Conservation (phyloP, 92 coral and sea anemone species). For the Siderastrea siderea region DNA sequence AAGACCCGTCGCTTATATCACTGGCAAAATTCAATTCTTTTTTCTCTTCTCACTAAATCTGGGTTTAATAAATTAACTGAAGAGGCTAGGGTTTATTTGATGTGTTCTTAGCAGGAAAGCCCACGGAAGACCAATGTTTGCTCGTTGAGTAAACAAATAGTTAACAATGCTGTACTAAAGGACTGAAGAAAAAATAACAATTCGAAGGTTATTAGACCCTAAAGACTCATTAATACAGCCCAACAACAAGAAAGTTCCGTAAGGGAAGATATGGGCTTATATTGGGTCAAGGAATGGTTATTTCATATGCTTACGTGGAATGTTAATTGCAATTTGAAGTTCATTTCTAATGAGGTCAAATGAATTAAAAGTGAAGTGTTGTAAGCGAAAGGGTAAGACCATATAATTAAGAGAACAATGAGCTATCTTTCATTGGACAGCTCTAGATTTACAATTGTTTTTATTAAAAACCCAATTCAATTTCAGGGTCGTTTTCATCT, state of each 20-base stretch:
- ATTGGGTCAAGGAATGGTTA: not conserved
- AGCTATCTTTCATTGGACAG: constrained; percentile 10
- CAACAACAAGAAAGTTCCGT: not conserved
- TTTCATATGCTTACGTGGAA: not conserved
- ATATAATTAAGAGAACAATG: constrained; percentile 28
- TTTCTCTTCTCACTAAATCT: not conserved
- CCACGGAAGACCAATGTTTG: constrained; percentile 13
- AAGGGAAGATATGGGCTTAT: not conserved
- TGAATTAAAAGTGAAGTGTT: not conserved
- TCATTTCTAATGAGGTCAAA: not conserved
- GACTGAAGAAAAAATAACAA: not conserved
- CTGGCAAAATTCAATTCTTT: not conserved
- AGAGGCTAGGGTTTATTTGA: not conserved
- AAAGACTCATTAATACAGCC: not conserved
- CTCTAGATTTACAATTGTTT: constrained; percentile 9
- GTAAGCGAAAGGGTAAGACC: not conserved
- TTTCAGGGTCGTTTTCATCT: constrained; percentile 4
- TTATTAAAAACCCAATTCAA: not conserved
- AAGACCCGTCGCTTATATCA: not conserved
- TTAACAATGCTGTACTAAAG: not conserved
- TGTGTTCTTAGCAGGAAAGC: not conserved
- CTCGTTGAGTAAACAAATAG: constrained; percentile 10
- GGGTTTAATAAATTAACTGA: constrained; percentile 12
- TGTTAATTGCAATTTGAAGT: not conserved
- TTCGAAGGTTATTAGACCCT: not conserved